Evolutionary conservation across 2,113 vertebrate genomes (phyloP), one percentile per base, ranked within the genome.

Genomic region (Trichechus manatus): DNA sequence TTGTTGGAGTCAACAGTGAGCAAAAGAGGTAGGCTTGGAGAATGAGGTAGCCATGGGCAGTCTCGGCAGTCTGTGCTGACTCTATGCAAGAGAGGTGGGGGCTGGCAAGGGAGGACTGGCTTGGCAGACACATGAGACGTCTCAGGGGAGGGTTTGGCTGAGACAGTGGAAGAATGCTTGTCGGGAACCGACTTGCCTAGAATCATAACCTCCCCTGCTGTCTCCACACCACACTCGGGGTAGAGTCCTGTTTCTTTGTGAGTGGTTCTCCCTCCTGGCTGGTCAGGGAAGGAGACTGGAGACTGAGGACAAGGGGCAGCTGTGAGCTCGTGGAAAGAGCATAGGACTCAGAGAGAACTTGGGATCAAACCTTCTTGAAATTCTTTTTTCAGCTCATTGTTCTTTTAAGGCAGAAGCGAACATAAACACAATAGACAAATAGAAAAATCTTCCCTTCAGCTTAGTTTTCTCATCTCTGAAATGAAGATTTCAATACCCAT

Each of bases 401-500:
- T 89, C 59, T 63, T 70, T 91, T 84, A 93, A 92, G 70, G 72
- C 25, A 96, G 63, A 89, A 33, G 36, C 42, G 61, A 79, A 64
- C 39, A n/a, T 31, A 74, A 96, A 68, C 77, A 91, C 61, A 75
- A 70, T 7, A 31, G 47, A 20, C 8, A 39, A 39, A 39, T 39
- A 42, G 74, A 64, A 81, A 50, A 42, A 27, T 42, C n/a, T 78
- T 86, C 36, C n/a, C 50, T 27, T 81, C 7, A 4, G 59, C 79
- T 93, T 11, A 22, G 5, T 31, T 47, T 83, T 56, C 80, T 17
- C 39, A 27, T 74, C 22, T 92, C 68, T 53, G 39, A 19, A 31
- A 6, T 33, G 74, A 79, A 29, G 50, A 47, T 68, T 44, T 17
- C 6, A 50, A 13, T 5, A 50, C 13, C 23, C 31, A 64, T 31